Conservation (phyloP, 2,113 vertebrate species). For the Cavia porcellus region DNA sequence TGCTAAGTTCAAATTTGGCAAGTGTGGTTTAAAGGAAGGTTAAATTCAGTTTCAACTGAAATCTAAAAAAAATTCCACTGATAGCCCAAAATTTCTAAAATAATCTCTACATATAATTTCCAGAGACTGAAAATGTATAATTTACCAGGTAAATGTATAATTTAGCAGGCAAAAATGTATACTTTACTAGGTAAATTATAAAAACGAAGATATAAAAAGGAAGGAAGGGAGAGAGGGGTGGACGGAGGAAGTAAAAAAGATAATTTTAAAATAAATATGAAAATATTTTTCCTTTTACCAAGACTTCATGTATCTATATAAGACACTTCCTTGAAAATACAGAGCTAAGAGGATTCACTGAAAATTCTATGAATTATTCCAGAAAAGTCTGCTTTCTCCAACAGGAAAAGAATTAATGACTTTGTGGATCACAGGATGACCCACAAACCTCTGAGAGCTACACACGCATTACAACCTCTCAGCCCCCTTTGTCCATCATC, state of each 20-base stretch:
- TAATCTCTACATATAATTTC: conserved; percentile 23
- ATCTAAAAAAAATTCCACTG: conserved; percentile 37
- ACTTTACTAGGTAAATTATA: not conserved
- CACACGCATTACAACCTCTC: not conserved
- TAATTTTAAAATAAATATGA: conserved; percentile 22
- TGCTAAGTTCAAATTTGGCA: not conserved
- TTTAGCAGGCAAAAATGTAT: conserved; percentile 38
- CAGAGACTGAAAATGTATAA: conserved; percentile 29
- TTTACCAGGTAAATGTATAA: conserved; percentile 30
- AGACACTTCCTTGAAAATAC: conserved; percentile 33
- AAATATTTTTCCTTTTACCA: conserved; percentile 35
- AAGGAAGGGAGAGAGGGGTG: not conserved
- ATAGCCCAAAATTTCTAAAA: conserved; percentile 31
- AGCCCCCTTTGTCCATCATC: not conserved
- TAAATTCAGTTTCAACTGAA: conserved; percentile 38
- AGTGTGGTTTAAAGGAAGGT: conserved; percentile 48
- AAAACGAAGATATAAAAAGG: not conserved
- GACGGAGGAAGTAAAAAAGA: not conserved
- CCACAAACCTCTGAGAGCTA: not conserved
- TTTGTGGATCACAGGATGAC: not conserved
- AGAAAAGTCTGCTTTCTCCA: conserved; percentile 7
- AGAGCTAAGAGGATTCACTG: conserved; percentile 29
- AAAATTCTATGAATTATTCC: not conserved
- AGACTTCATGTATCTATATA: conserved; percentile 28
- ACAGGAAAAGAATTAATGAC: not conserved